These are phyloP conservation scores for Astropecten irregularis DNA, from an alignment of 53 echinoderm and acorn worm genomes.

Conservation along the genomic window DNA sequence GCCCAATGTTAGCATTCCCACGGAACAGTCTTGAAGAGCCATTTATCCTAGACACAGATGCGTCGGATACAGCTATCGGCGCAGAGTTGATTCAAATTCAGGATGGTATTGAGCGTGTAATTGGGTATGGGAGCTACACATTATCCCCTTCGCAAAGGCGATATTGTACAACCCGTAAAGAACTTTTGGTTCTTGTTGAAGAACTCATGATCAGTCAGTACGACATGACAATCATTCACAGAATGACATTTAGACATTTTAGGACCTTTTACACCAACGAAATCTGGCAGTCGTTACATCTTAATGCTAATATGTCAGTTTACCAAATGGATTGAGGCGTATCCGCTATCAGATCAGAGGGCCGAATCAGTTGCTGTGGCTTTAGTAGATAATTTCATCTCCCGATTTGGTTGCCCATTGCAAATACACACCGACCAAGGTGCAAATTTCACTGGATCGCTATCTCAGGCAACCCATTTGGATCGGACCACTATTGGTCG, in stretches of 20 bases:
- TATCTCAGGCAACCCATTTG: neutral
- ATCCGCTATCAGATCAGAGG: too few species aligned
- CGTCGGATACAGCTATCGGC: slow-evolving; percentile 33
- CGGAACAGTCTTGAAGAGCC: neutral
- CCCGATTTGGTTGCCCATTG: neutral
- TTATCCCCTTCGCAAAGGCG: slow-evolving; percentile 26
- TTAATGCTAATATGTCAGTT: too few species aligned
- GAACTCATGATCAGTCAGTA: slow-evolving; percentile 57
- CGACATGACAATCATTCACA: slow-evolving; percentile 51
- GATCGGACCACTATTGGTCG: too few species aligned
- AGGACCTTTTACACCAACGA: neutral
- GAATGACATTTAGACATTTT: neutral
- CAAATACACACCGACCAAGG: slow-evolving; percentile 1
- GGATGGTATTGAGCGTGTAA: slow-evolving; percentile 22
- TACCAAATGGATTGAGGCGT: too few species aligned
- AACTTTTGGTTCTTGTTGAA: slow-evolving; percentile 60
- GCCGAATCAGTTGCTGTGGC: neutral
- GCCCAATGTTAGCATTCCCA: slow-evolving; percentile 32
- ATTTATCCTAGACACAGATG: slow-evolving; percentile 54
- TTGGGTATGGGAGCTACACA: slow-evolving; percentile 35
- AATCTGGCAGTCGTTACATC: neutral
- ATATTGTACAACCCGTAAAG: slow-evolving; percentile 53
- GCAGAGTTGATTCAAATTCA: slow-evolving; percentile 32
- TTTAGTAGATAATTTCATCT: neutral
- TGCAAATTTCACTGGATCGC: neutral